Conservation (phyloP, 2,113 vertebrate species). For the Boleophthalmus pectinirostris region DNA sequence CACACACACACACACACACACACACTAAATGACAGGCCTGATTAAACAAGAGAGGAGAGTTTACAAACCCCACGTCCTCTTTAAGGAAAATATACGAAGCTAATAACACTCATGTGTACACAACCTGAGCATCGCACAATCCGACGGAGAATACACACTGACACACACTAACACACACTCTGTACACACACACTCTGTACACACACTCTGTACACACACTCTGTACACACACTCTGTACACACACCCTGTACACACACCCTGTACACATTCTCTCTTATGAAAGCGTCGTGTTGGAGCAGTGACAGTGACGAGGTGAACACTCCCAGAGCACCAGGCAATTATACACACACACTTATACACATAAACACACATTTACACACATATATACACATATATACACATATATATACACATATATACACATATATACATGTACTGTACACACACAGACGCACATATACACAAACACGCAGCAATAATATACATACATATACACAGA, state of each 20-base stretch:
- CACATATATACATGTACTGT: too few species aligned
- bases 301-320: constrained; percentile 59
- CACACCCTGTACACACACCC: too few species aligned
- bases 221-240: constrained; percentile 29
- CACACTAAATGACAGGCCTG: neutral
- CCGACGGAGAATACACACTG: constrained; percentile 18
- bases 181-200: constrained; percentile 26
- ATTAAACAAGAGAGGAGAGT: neutral
- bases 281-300: constrained; percentile 37
- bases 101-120: neutral
- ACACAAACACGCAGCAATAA: too few species aligned
- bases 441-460: too few species aligned
- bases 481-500: too few species aligned
- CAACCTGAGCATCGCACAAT: neutral
- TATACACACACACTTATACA: constrained; percentile 72
- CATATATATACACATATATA: too few species aligned
- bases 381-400: too few species aligned
- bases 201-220: too few species aligned
- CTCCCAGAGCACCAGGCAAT: constrained; percentile 64
- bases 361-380: too few species aligned
- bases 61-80: neutral
- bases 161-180: constrained; percentile 31
- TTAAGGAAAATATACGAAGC: neutral
- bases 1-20: too few species aligned
- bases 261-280: too few species aligned